Percentiles rank a stretch among this genome's conserved stretches.
Evolutionary conservation across 2,888 invertebrate genomes (phyloP).

Genomic region (Oscheius sp.): DNA sequence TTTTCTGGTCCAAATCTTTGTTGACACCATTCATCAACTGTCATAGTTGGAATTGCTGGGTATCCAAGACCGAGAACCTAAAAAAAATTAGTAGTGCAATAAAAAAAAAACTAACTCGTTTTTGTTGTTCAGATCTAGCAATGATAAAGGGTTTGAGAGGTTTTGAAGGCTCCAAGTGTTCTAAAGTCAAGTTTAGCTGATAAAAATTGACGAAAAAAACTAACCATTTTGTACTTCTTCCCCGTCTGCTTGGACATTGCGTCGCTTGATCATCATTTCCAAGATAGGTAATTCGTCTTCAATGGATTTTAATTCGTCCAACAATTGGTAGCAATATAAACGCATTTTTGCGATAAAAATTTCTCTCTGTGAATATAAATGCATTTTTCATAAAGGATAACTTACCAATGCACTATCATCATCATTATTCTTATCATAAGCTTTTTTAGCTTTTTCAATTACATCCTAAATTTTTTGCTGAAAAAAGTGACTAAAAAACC

Average conservation of each 20-base stretch:
- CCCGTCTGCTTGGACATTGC: neutral
- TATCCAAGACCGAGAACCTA: slow-evolving; percentile 89
- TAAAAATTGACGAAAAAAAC: neutral
- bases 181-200: neutral
- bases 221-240: neutral
- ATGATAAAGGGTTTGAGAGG: slow-evolving; percentile 82
- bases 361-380: slow-evolving; percentile 41
- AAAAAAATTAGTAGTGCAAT: neutral
- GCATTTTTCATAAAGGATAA: neutral
- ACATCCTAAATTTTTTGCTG: neutral
- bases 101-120: slow-evolving; percentile 77
- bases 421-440: slow-evolving; percentile 9
- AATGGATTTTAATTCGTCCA: slow-evolving; percentile 50
- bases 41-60: slow-evolving; percentile 88
- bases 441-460: slow-evolving; percentile 1
- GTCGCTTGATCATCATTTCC: slow-evolving; percentile 45
- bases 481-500: neutral
- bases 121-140: slow-evolving; percentile 86
- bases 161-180: neutral
- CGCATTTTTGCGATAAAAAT: slow-evolving; percentile 52
- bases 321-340: slow-evolving; percentile 51
- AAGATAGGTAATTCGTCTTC: slow-evolving; percentile 49
- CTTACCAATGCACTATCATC: slow-evolving; percentile 19
- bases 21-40: slow-evolving; percentile 94
- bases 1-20: slow-evolving; percentile 74